Base-by-base conservation (phyloP, 2,888 invertebrate species). In the Agelastica alni region DNA sequence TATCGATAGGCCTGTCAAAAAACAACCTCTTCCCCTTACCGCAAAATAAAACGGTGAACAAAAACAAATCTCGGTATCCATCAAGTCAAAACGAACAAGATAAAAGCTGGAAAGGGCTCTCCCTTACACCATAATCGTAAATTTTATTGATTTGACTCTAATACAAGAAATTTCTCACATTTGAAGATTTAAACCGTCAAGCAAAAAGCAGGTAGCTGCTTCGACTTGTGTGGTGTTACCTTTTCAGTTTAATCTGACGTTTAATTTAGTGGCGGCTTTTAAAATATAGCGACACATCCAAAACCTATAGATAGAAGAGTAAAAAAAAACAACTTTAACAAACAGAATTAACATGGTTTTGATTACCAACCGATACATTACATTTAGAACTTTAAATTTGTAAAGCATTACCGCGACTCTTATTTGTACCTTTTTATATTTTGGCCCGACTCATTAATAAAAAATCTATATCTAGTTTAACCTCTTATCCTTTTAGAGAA, bases 141-240 rank as follows among this genome's bases (percentile, higher is more conserved):
- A 55, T 51, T 51, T 41, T 30, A 26, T 51, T 34, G 51, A 51
- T 51, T 55, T 42, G 55, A 55, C 55, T 41, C 14, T 32, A 51
- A 55, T 37, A 41, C 41, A 46, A 49, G 51, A 46, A 41, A 39
- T 46, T 46, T 55, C 46, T 51, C 51, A 51, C 55, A 51, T 55
- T 39, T 36, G 39, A 46, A 20, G 37, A 39, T 39, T 39, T 39
- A 20, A 20, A 28, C 14, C 36, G 45, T 39, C 39, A 13, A 49
- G 13, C 12, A 32, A 30, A 26, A 39, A 26, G 48, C 60, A 60
- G 60, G 60, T 60, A 60, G 58, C 47, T n/a, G 37, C 12, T 20
- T 12, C 60, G 12, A 42, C 60, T 58, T 60, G 60, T 58, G 58
- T 58, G 60, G 58, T 55, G 41, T 42, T 39, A 32, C 43, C 49